Percentiles rank a stretch among this genome's conserved stretches.
These are phyloP conservation scores for Haliclona indistincta DNA, from an alignment of 37 sponge, comb jelly and placozoan species.

Conservation along the genomic window DNA sequence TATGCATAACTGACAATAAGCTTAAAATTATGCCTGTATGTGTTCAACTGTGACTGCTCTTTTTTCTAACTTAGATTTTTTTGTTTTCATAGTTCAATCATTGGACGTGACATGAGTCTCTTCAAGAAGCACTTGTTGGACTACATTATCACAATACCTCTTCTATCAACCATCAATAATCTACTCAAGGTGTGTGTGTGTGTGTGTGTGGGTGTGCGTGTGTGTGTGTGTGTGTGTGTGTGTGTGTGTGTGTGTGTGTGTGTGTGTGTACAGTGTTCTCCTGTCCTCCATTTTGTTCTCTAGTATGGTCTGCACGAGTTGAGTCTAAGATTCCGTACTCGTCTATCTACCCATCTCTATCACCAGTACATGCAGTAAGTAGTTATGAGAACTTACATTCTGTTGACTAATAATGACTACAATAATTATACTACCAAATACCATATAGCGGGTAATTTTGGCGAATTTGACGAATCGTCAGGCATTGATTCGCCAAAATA, in stretches of 20 bases:
- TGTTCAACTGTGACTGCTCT: background rate
- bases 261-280: slow-evolving; percentile 5
- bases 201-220: slow-evolving; percentile 6
- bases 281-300: slow-evolving; percentile 6
- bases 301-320: slow-evolving; percentile 85
- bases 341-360: slow-evolving; percentile 77
- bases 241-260: no score
- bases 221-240: slow-evolving; percentile 19
- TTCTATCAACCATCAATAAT: slow-evolving; percentile 40
- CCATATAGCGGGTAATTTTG: no score
- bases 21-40: background rate
- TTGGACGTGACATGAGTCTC: slow-evolving; percentile 53
- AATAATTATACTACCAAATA: no score
- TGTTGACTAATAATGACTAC: no score
- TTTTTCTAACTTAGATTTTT: background rate
- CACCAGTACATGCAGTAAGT: slow-evolving; percentile 73
- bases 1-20: background rate
- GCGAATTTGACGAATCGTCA: background rate
- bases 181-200: background rate
- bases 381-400: no score
- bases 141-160: slow-evolving; percentile 87
- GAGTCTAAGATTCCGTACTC: slow-evolving; percentile 79
- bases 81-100: slow-evolving; percentile 68
- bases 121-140: slow-evolving; percentile 59
- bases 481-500: background rate